Percentiles rank a stretch among this genome's conserved stretches.
phyloP scores from a whole-genome alignment of 2,888 invertebrate genomes.

The Andrena camellia region DNA sequence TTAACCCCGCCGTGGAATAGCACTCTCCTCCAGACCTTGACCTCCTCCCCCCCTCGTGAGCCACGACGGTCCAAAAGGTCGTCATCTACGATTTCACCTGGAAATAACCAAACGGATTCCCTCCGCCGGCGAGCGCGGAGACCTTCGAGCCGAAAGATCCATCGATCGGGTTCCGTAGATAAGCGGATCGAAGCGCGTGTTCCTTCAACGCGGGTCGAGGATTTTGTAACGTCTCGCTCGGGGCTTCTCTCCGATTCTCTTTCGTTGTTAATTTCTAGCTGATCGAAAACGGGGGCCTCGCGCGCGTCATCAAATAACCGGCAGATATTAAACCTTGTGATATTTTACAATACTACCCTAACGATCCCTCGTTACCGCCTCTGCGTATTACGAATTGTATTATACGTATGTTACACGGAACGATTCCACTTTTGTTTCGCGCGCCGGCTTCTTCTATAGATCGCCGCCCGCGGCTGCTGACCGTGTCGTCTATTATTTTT shows the following conservation, averaged over 20 bases:
- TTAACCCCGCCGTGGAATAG: no score
- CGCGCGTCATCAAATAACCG: slow-evolving; percentile 62
- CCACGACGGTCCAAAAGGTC: no score
- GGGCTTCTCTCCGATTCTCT: no score
- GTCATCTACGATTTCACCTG: no score
- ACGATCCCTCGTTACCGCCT: slow-evolving; percentile 75
- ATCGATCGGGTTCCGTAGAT: background rate
- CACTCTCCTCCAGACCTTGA: no score
- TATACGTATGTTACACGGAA: slow-evolving; percentile 61
- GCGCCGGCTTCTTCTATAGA: slow-evolving; percentile 37
- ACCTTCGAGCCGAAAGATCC: background rate
- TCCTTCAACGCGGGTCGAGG: background rate
- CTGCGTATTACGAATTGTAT: slow-evolving; percentile 81
- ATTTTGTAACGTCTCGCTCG: no score
- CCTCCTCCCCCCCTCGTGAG: no score
- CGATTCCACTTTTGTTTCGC: slow-evolving; percentile 21
- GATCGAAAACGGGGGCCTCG: background rate
- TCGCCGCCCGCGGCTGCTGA: slow-evolving; percentile 25
- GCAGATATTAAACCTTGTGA: slow-evolving; percentile 83
- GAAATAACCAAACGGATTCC: no score
- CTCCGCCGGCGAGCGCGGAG: background rate
- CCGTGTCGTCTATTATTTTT: slow-evolving; percentile 50
- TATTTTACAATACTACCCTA: slow-evolving; percentile 81
- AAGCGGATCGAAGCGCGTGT: background rate
- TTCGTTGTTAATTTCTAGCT: no score